These are phyloP conservation scores for Podarcis cretensis DNA, from an alignment of 2,113 vertebrate genomes.

Conservation along the genomic window DNA sequence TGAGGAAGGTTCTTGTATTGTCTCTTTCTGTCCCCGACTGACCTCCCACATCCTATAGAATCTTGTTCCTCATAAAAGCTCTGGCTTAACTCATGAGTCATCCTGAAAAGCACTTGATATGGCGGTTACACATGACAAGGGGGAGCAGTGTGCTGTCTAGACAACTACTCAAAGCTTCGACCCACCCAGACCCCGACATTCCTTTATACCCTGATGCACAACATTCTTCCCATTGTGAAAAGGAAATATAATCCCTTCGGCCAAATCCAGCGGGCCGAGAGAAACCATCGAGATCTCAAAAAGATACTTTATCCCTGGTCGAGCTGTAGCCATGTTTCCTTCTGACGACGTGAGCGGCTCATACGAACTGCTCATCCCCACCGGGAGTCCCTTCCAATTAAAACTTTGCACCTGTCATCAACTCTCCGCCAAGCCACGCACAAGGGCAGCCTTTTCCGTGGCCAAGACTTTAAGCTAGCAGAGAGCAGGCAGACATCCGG, in stretches of 20 bases:
- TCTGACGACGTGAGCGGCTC: neutral
- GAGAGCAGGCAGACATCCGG: neutral
- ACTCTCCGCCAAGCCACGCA: neutral
- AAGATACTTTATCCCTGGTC: neutral
- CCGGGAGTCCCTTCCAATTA: neutral
- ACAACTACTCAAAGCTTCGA: neutral
- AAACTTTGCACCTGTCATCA: accelerated
- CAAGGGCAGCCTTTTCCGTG: neutral
- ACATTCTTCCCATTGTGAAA: neutral
- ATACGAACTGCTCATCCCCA: neutral
- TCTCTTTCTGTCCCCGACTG: neutral
- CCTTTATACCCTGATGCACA: neutral
- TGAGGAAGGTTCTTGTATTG: neutral
- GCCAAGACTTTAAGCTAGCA: neutral
- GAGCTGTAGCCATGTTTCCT: neutral
- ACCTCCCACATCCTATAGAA: neutral
- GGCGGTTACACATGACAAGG: neutral
- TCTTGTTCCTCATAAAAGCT: neutral
- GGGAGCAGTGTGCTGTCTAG: neutral
- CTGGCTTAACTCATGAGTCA: too few relatives aligned
- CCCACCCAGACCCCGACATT: neutral
- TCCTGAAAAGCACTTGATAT: neutral
- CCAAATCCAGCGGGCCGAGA: neutral
- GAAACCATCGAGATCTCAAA: neutral
- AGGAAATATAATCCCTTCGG: neutral